These are phyloP conservation scores for Apoda limacodes DNA, from an alignment of 2,888 invertebrate species.

Conservation along the genomic window DNA sequence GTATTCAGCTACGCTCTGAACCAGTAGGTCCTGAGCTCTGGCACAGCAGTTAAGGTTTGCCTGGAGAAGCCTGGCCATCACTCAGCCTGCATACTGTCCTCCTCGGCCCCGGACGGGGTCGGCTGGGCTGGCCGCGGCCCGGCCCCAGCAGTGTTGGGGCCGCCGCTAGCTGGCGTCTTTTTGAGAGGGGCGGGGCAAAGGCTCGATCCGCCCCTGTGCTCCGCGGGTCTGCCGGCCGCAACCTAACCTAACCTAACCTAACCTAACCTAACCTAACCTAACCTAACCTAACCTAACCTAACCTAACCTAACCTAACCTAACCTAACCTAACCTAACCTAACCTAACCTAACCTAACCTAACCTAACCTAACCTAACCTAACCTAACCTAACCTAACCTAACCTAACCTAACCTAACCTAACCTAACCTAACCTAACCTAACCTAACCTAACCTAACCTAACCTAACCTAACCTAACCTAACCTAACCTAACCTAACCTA, in stretches of 20 bases:
- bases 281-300: conserved; percentile 10
- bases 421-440: conserved; percentile 4
- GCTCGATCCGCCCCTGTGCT: no score
- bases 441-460: conserved; percentile 8
- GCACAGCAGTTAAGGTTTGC: no score
- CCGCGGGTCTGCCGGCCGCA: no score
- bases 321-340: conserved; percentile 14
- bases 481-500: conserved; percentile 14
- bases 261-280: conserved; percentile 11
- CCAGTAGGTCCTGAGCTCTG: no score
- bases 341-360: conserved; percentile 11
- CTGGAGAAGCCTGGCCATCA: no score
- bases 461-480: conserved; percentile 9
- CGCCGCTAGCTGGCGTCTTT: no score
- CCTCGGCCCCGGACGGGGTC: no score
- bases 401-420: neutral
- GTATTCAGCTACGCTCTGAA: no score
- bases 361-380: conserved; percentile 2
- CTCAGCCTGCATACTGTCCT: no score
- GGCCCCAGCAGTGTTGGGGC: no score
- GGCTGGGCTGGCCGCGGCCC: no score
- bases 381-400: conserved; percentile 3
- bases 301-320: conserved; percentile 12
- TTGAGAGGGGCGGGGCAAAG: no score
- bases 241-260: conserved; percentile 18